Base-by-base conservation (phyloP, 2,797 vertebrate genomes). In the Onychomys torridus region DNA sequence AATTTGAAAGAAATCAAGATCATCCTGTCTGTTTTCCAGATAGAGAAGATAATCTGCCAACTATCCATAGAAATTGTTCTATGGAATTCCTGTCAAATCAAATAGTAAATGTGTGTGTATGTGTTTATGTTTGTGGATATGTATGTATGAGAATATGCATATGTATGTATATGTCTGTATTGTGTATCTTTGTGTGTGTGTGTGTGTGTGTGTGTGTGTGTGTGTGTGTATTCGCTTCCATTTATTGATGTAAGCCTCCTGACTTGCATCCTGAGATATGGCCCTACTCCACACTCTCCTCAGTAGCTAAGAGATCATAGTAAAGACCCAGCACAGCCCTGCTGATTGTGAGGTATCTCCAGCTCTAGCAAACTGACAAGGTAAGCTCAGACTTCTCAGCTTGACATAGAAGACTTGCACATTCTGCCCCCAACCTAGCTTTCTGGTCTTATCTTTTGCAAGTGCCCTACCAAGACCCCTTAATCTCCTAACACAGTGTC, bases 1-100 rank as follows among this genome's bases (percentile, higher is more conserved):
- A 91, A 88, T 89, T 69, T 40, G 83, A 34, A 85, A 40, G 46
- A 76, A 90, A 63, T 69, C 71, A 90, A 84, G 76, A 63, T 23
- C 67, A n/a, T 61, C 87, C 92, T 69, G 55, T 34, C n/a, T n/a
- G n/a, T 40, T n/a, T 8, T 65, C 16, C 67, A 69, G 63, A 86
- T 27, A 85, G 81, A 81, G 43, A 2, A 92, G 83, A 65, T 37
- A 63, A 91, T 55, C 34, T 81, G 37, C 85, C 71, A 23, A 61
- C 23, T 23, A 61, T 59, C 21, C 59, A 59, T 25, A 25, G 6
- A 59, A 9, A 59, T 59, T 59, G 21, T 59, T 77, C 84, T 93
- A 25, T 32, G 34, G 46, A 77, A 87, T 73, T 84, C 10, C 16
- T 95, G 78, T 84, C 71, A 43, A 13, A 79, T 87, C 34, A 89